Evolutionary conservation across 2,888 invertebrate genomes (phyloP), one percentile per base, ranked within the genome.

Genomic region (Ennomos fuscantarius): DNA sequence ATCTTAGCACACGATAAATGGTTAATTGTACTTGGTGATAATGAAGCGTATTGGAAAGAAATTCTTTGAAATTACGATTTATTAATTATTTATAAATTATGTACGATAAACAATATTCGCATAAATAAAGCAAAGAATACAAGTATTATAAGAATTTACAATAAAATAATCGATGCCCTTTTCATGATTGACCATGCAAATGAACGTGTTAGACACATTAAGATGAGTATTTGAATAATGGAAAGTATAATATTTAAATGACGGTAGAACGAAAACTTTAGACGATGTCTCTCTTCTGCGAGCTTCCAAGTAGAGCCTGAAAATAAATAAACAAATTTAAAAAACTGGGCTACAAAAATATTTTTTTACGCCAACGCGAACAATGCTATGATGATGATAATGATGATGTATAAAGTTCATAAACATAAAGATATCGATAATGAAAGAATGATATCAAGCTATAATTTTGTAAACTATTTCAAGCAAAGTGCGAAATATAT

Each of bases 21-120:
- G 81, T 87, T 86, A 83, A 86, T 88, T 87, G 87, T 89, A 89
- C 89, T 89, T 87, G 87, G 86, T 87, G 86, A 88, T 79, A 82
- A 82, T 82, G 79, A 89, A 89, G 89, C 86, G 86, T 87, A 86
- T 79, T 75, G 73, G 71, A 78, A 79, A 81, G 70, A 76, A 70
- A 74, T 80, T 81, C 79, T 79, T 86, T 83, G 78, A 78, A 78
- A 76, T 70, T 63, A 63, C 55, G 59, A 49, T 57, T 47, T 49
- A 61, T 46, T 52, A 51, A 41, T 46, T 24, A 24, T 46, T 47
- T 50, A 62, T 59, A 65, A 54, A 32, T 55, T 54, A 48, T 32
- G 39, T 35, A 50, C 44, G 34, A 50, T 58, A 51, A 50, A 49
- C 40, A 43, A 53, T 47, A 58, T 49, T 52, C 46, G 51, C 50